phyloP scores from a whole-genome alignment of 2,113 vertebrate genomes.

The Mobula birostris region DNA sequence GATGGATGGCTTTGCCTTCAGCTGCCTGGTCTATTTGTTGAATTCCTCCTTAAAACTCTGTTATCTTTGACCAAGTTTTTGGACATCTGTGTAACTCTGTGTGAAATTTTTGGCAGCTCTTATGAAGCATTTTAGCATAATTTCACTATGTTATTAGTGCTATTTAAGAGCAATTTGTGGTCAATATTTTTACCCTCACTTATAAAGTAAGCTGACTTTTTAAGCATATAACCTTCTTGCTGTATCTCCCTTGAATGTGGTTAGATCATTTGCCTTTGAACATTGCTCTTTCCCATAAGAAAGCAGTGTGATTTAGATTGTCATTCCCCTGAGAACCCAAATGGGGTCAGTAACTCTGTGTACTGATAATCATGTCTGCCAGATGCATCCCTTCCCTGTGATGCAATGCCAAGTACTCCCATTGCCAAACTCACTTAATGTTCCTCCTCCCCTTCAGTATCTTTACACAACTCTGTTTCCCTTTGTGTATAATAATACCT shows the following conservation, averaged over 20 bases:
- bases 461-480: neutral
- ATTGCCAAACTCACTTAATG: neutral
- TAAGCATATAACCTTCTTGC: neutral
- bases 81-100: neutral
- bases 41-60: neutral
- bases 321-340: neutral
- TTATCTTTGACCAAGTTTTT: neutral
- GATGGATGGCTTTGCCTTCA: no score
- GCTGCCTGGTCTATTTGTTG: no score
- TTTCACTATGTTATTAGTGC: neutral
- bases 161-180: neutral
- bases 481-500: neutral
- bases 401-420: neutral
- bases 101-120: neutral
- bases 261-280: neutral
- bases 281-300: neutral
- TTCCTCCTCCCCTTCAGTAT: neutral
- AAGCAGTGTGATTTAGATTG: neutral
- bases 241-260: neutral
- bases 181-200: neutral
- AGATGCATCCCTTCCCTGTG: neutral
- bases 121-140: neutral
- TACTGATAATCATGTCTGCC: neutral
- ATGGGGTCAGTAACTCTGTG: conserved; percentile 1
- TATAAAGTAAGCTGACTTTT: neutral